Conservation (phyloP, 1,140 invertebrate genomes). For the Zaprionus nigranus region DNA sequence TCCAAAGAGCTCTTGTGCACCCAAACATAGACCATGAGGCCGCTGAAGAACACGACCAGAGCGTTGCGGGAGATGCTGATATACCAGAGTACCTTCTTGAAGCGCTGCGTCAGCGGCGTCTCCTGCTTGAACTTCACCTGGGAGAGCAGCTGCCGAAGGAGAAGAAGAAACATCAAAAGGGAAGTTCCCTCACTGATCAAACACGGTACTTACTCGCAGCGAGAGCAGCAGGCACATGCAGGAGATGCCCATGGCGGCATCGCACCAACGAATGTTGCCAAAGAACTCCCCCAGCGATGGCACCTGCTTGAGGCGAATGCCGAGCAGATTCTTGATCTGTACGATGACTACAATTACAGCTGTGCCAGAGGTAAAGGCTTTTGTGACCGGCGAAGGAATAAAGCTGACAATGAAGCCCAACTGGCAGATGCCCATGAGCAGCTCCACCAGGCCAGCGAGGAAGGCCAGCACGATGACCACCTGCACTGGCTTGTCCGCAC, state of each 20-base stretch:
- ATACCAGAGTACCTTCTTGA: conserved; percentile 89
- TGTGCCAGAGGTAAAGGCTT: conserved; percentile 96
- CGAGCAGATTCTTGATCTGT: conserved; percentile 93
- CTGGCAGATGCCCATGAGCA: conserved; percentile 89
- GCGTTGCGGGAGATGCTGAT: conserved; percentile 92
- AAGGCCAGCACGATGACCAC: conserved; percentile 93
- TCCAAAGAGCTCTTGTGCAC: conserved; percentile 73
- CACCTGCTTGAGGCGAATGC: conserved; percentile 90
- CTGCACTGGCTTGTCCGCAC: conserved; percentile 88
- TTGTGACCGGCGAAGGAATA: conserved; percentile 96
- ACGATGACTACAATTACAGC: conserved; percentile 95
- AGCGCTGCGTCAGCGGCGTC: conserved; percentile 81
- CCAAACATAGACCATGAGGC: conserved; percentile 87
- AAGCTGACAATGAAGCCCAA: conserved; percentile 95
- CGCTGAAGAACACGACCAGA: conserved; percentile 90
- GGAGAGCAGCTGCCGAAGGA: conserved; percentile 55
- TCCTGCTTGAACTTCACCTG: conserved; percentile 78
- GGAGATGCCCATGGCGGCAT: conserved; percentile 88
- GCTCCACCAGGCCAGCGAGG: conserved; percentile 90
- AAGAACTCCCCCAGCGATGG: conserved; percentile 89
- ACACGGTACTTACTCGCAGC: conserved; percentile 87
- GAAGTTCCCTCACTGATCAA: background rate
- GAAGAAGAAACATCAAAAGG: background rate
- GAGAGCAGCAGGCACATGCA: conserved; percentile 89
- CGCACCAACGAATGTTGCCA: conserved; percentile 87